Base-by-base conservation (phyloP, 92 coral and sea anemone species). In the Palythoa heliodiscus region DNA sequence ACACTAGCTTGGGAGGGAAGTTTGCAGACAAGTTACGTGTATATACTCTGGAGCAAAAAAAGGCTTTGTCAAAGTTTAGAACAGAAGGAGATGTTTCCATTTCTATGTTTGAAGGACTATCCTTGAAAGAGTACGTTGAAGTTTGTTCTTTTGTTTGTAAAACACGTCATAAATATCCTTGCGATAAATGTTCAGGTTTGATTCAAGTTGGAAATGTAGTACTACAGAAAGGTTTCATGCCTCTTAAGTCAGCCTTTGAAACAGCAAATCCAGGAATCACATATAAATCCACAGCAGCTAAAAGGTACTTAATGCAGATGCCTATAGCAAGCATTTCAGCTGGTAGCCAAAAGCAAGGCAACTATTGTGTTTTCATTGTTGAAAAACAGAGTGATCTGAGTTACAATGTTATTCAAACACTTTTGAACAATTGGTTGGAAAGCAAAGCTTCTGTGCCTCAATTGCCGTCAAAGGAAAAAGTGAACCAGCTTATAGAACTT, bases 101-200 rank as follows among this genome's bases (percentile, higher is more conserved):
- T 63, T 69, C 73, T 5, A 24, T 5, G 76, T 89, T 89, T 79
- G 92, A 89, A 54, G 92, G 89, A 23, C 74, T 89, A 29, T 69
- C 89, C 55, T 75, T 89, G 38, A 61, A 81, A 50, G 73, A 86
- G 76, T 89, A 89, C 87, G 73, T 61, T 78, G 74, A 58, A 40
- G 89, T 82, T 40, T 7, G 83, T 10, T 17, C 68, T 15, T 64
- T 73, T 39, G 83, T 89, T 55, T 86, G 92, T 70, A 67, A 86
- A 61, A 73, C 78, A 53, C 54, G 61, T 60, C 92, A 86, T 69
- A 73, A 7, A 23, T 76, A 60, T 67, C 89, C 92, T 24, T 89
- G 92, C 83, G 25, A 60, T 48, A 61, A 38, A 20, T 89, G 92
- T 73, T 17, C 70, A 38, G 86, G 82, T 19, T 37, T 85, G 86